These are phyloP conservation scores for Hyphantria cunea DNA, from an alignment of 1,140 invertebrate genomes.

Conservation along the genomic window DNA sequence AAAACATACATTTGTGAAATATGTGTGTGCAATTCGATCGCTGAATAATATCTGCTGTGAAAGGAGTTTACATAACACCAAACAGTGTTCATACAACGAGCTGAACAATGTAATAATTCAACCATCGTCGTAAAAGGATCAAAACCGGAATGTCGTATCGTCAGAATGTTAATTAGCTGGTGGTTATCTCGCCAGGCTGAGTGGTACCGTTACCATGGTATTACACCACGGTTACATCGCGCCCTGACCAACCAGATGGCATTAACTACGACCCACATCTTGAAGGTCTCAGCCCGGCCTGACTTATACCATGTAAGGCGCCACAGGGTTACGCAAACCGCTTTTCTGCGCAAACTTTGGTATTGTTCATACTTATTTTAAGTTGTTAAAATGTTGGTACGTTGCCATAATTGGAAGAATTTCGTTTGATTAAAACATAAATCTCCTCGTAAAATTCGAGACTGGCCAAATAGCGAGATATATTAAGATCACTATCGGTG, in stretches of 20 bases:
- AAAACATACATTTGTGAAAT: too few species aligned
- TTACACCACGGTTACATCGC: constrained; percentile 55
- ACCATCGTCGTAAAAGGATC: constrained; percentile 20
- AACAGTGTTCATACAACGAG: too few species aligned
- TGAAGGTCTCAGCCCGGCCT: constrained; percentile 60
- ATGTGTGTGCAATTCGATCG: too few species aligned
- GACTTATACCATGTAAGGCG: constrained; percentile 58
- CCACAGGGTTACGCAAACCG: constrained; percentile 63
- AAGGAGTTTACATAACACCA: too few species aligned
- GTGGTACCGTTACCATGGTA: constrained; percentile 41
- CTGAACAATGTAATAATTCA: too few species aligned
- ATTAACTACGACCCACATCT: constrained; percentile 68
- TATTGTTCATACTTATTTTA: constrained; percentile 32
- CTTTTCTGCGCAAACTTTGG: constrained; percentile 36
- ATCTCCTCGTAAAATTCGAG: constrained; percentile 12
- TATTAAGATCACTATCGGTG: constrained; percentile 13
- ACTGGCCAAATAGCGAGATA: constrained; percentile 13
- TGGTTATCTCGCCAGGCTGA: constrained; percentile 30
- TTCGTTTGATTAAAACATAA: constrained; percentile 31
- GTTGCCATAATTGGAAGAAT: constrained; percentile 16
- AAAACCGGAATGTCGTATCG: constrained; percentile 24
- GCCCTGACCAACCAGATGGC: constrained; percentile 69
- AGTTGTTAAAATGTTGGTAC: constrained; percentile 19
- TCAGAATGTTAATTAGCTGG: constrained; percentile 31
- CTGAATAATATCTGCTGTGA: too few species aligned